These are phyloP conservation scores for Pandemis corylana DNA, from an alignment of 2,888 invertebrate genomes.

Conservation along the genomic window DNA sequence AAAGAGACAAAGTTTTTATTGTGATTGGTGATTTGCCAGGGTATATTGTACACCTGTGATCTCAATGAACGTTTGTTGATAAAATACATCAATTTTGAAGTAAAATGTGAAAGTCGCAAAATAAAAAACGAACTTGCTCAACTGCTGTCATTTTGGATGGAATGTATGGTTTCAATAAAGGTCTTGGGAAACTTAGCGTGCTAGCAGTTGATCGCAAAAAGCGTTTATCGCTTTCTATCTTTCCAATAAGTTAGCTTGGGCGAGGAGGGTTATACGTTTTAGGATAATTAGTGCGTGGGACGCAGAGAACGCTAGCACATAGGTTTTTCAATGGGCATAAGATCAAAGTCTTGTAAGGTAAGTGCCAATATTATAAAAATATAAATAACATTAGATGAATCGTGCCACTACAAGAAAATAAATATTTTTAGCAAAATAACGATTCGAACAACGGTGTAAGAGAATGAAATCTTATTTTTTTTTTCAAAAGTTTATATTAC, in stretches of 20 bases:
- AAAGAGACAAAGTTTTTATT: constrained; percentile 59
- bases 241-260: not conserved
- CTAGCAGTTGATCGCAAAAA: not conserved
- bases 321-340: constrained; percentile 23
- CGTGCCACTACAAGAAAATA: not conserved
- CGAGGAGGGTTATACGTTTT: not conserved
- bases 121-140: constrained; percentile 44
- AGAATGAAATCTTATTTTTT: too few species aligned
- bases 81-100: constrained; percentile 52
- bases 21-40: constrained; percentile 75
- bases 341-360: constrained; percentile 43
- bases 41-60: constrained; percentile 81
- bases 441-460: too few species aligned
- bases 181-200: not conserved
- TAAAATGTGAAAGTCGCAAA: constrained; percentile 52
- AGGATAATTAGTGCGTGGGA: not conserved
- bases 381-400: not conserved
- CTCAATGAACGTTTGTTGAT: constrained; percentile 80
- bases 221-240: not conserved
- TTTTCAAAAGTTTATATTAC: too few species aligned
- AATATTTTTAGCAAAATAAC: not conserved
- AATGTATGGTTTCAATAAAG: not conserved
- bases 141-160: constrained; percentile 32
- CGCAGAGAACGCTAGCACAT: not conserved
- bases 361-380: constrained; percentile 41